Conservation (phyloP, 2,113 vertebrate genomes). For the Melanotaenia duboulayi region DNA sequence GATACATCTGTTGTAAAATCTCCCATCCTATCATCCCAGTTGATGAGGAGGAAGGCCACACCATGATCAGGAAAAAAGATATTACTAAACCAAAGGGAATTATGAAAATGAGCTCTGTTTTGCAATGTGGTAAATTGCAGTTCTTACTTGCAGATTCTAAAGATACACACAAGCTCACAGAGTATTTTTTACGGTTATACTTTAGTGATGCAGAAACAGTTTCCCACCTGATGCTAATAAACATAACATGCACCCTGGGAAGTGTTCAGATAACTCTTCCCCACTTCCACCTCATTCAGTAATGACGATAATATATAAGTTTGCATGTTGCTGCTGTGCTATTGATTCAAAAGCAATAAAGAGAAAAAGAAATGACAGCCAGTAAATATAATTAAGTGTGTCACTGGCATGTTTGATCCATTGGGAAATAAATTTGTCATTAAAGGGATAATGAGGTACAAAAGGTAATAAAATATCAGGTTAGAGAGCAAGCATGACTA, state of each 20-base stretch:
- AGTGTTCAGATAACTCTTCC: slow-evolving; percentile 35
- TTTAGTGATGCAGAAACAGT: slow-evolving; percentile 42
- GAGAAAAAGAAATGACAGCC: slow-evolving; percentile 19
- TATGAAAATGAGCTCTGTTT: no score
- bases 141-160: no score
- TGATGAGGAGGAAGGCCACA: background rate
- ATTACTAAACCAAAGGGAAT: no score
- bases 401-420: slow-evolving; percentile 60
- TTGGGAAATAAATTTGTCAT: slow-evolving; percentile 62
- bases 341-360: slow-evolving; percentile 35
- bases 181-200: slow-evolving; percentile 18
- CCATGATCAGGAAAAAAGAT: background rate
- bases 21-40: background rate
- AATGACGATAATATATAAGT: slow-evolving; percentile 57
- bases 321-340: slow-evolving; percentile 34
- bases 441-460: slow-evolving; percentile 61
- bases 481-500: slow-evolving; percentile 40
- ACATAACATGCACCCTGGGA: slow-evolving; percentile 23
- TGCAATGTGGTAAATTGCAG: no score
- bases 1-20: no score
- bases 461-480: slow-evolving; percentile 67
- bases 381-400: slow-evolving; percentile 64
- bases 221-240: slow-evolving; percentile 48
- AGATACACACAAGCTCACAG: background rate
- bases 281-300: slow-evolving; percentile 17